Conservation (phyloP, 2,888 invertebrate genomes). For the Catocala fraxini region DNA sequence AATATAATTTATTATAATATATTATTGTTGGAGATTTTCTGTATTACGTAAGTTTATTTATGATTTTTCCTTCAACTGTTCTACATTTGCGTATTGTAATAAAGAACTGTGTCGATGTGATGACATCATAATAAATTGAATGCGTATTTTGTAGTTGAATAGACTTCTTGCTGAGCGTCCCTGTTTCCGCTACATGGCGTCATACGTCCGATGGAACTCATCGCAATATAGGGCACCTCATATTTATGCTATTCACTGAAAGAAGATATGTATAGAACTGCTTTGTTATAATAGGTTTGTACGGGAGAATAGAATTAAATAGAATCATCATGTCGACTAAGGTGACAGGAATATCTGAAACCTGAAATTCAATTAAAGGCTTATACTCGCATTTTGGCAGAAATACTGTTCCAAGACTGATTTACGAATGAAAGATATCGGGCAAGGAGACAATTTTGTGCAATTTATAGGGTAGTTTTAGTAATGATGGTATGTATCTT, state of each 20-base stretch:
- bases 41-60: no score
- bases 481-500: no score
- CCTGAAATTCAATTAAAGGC: conserved; percentile 4
- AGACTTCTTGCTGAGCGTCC: not conserved
- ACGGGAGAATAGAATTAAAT: no score
- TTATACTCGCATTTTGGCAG: not conserved
- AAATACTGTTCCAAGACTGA: conserved; percentile 5
- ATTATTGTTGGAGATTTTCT: no score
- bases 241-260: not conserved
- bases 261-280: not conserved
- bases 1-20: no score
- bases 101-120: not conserved
- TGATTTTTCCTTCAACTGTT: no score
- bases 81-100: no score
- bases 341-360: not conserved
- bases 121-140: not conserved
- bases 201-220: conserved; percentile 2
- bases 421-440: conserved; percentile 3
- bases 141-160: not conserved
- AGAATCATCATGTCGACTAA: no score
- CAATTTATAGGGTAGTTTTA: no score
- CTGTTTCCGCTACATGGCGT: not conserved
- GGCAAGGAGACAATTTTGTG: not conserved
- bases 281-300: no score
- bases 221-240: not conserved